These are phyloP conservation scores for Acanthochromis polyacanthus DNA, from an alignment of 2,113 vertebrate genomes.

Conservation along the genomic window DNA sequence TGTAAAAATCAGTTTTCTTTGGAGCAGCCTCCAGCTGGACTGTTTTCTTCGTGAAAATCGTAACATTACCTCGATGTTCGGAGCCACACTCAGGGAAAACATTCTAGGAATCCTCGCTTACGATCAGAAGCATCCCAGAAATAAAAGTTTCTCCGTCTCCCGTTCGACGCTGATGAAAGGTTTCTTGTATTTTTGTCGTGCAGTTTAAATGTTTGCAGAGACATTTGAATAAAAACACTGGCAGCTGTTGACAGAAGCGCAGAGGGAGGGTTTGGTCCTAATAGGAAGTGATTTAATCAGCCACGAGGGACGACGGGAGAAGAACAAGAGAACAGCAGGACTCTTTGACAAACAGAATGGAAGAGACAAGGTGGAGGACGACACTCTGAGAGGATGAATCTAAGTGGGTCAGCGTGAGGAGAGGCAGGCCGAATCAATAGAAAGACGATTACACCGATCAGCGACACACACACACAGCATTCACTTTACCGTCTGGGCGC, in stretches of 20 bases:
- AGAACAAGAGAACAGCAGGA: conserved; percentile 69
- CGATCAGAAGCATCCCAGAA: too few relatives aligned
- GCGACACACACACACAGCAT: not conserved
- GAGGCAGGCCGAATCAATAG: conserved; percentile 52
- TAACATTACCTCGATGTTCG: too few relatives aligned
- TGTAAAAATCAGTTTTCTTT: too few relatives aligned
- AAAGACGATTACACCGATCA: conserved; percentile 59
- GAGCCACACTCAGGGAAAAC: too few relatives aligned
- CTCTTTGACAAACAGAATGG: conserved; percentile 55
- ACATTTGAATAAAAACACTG: conserved; percentile 33
- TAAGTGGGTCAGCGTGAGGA: conserved; percentile 76
- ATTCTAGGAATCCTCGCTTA: too few relatives aligned
- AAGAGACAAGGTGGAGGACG: conserved; percentile 75
- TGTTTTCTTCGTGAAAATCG: too few relatives aligned
- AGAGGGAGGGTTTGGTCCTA: conserved; percentile 30
- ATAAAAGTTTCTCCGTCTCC: too few relatives aligned
- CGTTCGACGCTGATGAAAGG: too few relatives aligned
- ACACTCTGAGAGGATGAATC: conserved; percentile 77
- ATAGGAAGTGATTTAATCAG: conserved; percentile 74
- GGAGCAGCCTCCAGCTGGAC: too few relatives aligned
- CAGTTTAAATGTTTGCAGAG: not conserved
- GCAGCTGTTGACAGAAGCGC: conserved; percentile 38
- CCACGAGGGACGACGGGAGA: conserved; percentile 63
- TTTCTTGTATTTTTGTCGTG: too few relatives aligned
- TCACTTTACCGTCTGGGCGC: too few relatives aligned